Evolutionary conservation across 1,140 invertebrate genomes (phyloP).

Genomic region (Theocolax elegans): DNA sequence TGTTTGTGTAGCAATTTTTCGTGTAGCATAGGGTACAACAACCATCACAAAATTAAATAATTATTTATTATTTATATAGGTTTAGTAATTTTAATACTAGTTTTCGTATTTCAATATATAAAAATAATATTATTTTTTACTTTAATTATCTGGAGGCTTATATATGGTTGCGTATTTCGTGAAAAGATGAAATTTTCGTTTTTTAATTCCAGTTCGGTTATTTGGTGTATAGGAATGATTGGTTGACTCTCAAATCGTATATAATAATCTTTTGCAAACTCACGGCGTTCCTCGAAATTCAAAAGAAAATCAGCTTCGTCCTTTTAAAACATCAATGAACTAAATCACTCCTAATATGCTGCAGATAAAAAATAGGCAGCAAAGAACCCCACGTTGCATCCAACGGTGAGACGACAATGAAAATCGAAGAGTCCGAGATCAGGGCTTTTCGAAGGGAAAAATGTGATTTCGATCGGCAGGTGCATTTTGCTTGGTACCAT

Average conservation of each 20-base stretch:
- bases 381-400: conserved; percentile 6
- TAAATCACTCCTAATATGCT: conserved; percentile 30
- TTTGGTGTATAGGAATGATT: too few species aligned
- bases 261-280: conserved; percentile 1
- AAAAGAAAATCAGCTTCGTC: conserved; percentile 3
- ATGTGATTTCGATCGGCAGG: conserved; percentile 43
- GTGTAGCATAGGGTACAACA: too few species aligned
- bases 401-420: conserved; percentile 4
- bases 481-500: conserved; percentile 39
- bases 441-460: conserved; percentile 39
- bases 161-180: too few species aligned
- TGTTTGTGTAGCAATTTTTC: too few species aligned
- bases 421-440: conserved; percentile 24
- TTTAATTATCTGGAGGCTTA: too few species aligned
- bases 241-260: conserved; percentile 4
- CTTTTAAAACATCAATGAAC: conserved; percentile 1
- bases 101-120: too few species aligned
- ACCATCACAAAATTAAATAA: too few species aligned
- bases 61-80: too few species aligned
- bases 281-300: neutral
- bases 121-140: too few species aligned
- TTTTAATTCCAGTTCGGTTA: too few species aligned
- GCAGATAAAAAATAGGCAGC: neutral
- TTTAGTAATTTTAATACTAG: too few species aligned
- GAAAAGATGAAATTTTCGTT: too few species aligned